Base-by-base conservation (phyloP, 2,797 vertebrate genomes). In the Bradypus variegatus region DNA sequence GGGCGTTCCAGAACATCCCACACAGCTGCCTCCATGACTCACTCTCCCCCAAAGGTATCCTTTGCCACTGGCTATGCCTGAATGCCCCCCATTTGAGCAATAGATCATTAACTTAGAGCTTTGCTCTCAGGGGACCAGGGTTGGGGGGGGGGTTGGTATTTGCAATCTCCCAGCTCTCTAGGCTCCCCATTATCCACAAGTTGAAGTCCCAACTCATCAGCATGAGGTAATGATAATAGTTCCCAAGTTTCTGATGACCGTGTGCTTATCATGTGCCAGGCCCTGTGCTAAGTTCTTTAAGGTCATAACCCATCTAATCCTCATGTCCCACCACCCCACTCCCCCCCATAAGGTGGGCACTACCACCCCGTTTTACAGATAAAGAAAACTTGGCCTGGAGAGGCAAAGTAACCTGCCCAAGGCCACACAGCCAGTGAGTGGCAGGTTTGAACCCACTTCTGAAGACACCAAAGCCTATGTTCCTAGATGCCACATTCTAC, bases 181-280 rank as follows among this genome's bases (percentile, higher is more conserved):
- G 72, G 6, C 16, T 25, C 55, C 41, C 31, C 31, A 4, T 58
- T 4, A 2, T 58, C 55, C 41, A 6, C 13, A 27, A 41, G 55
- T 4, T 18, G 78, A 87, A 67, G 38, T 8, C 38, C 76, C 11
- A 2, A 27, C 33, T 6, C 19, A 11, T 87, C 41, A 62, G 41
- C 76, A 10, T 4, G 41, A 41, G 27, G 38, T 36, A 15, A n/a
- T 23, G 77, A 33, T 38, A 38, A 29, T 3, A 13, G 50, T n/a
- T 88, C 10, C 53, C 45, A 31, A 3, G 25, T 29, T 14, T 31
- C 27, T 31, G 14, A 50, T 50, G 50, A 16, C n/a, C 2, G 5
- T 13, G 50, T 3, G 9, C 41, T 77, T 29, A 16, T 45, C 3
- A 5, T 7, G 19, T 9, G 0, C 21, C 15, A 4, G 18, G 64